Conservation (phyloP, 2,113 vertebrate genomes). For the Spea multiplicata region DNA sequence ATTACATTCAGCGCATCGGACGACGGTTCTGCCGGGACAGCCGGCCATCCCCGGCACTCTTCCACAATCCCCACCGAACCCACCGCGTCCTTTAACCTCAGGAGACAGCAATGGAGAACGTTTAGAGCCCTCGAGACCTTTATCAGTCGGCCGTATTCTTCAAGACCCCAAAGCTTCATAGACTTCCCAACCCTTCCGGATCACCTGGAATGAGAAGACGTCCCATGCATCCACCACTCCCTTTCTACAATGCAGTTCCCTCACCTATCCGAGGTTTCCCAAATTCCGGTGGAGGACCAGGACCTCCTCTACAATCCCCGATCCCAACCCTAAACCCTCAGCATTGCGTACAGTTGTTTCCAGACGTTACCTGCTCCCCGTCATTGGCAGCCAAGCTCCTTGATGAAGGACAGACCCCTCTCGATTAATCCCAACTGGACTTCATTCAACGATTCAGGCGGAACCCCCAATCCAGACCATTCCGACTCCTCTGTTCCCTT, state of each 20-base stretch:
- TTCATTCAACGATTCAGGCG: not conserved
- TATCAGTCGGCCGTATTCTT: too few species aligned
- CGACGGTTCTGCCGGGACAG: not conserved
- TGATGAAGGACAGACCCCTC: not conserved
- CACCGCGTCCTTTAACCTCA: too few species aligned
- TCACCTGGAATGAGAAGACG: not conserved
- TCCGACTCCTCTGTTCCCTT: too few species aligned
- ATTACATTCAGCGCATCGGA: too few species aligned
- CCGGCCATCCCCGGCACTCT: not conserved
- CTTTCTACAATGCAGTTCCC: not conserved
- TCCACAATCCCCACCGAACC: not conserved
- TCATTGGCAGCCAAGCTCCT: not conserved
- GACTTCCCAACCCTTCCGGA: not conserved
- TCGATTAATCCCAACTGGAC: conserved; percentile 25
- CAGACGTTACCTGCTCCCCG: conserved; percentile 16
- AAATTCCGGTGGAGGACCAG: not conserved
- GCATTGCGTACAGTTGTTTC: not conserved
- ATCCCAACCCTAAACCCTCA: too few species aligned
- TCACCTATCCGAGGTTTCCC: not conserved
- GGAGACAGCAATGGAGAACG: too few species aligned
- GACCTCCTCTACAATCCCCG: conserved; percentile 7
- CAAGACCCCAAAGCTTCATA: too few species aligned
- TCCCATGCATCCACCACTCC: conserved; percentile 1
- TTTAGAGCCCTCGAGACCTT: too few species aligned
- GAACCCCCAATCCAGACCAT: not conserved